These are phyloP conservation scores for Coleophora flavipennella DNA, from an alignment of 2,888 invertebrate species.

Conservation along the genomic window DNA sequence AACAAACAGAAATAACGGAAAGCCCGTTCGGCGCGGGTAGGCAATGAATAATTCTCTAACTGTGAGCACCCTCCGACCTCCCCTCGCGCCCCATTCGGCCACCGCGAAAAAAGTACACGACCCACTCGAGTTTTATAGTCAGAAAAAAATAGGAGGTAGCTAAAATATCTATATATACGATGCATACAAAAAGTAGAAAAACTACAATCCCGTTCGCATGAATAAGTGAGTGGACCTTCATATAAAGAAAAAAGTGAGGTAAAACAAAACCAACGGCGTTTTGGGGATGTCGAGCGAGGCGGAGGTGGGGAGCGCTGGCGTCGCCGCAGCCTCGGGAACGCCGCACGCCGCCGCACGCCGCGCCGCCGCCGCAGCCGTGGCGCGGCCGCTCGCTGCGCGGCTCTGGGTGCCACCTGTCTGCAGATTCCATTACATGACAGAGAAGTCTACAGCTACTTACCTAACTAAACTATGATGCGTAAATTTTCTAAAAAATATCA, in stretches of 20 bases:
- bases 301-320: conserved; percentile 20
- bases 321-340: conserved; percentile 5
- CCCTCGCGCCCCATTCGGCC: conserved; percentile 35
- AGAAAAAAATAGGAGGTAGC: conserved; percentile 66
- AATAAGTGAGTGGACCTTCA: conserved; percentile 68
- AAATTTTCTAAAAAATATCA: too few species aligned
- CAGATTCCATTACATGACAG: too few species aligned
- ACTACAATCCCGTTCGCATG: conserved; percentile 67
- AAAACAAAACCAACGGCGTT: conserved; percentile 44
- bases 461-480: too few species aligned
- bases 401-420: too few species aligned
- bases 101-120: conserved; percentile 67
- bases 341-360: conserved; percentile 11
- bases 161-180: conserved; percentile 70
- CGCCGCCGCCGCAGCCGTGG: conserved; percentile 12
- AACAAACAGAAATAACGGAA: conserved; percentile 72
- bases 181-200: conserved; percentile 60
- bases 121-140: conserved; percentile 67
- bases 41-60: conserved; percentile 73
- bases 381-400: too few species aligned
- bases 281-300: conserved; percentile 23
- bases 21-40: conserved; percentile 67
- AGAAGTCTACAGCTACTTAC: too few species aligned
- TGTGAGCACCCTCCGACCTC: conserved; percentile 58
- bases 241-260: conserved; percentile 59